These are phyloP conservation scores for Papilio protenor DNA, from an alignment of 2,888 invertebrate species.

Conservation along the genomic window DNA sequence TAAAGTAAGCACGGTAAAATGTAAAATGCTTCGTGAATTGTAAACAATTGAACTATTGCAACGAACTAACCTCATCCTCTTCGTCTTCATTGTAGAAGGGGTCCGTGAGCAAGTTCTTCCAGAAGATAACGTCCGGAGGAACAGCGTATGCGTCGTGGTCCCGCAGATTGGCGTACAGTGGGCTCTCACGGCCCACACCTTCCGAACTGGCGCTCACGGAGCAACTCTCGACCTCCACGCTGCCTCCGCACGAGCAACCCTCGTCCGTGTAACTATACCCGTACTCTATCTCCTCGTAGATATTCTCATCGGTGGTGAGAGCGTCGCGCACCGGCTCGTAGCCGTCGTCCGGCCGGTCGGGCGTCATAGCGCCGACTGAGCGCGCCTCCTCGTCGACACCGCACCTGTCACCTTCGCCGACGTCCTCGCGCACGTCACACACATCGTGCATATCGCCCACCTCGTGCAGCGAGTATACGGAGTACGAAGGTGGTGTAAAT, in stretches of 20 bases:
- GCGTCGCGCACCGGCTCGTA: slow-evolving; percentile 80
- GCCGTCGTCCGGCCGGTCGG: slow-evolving; percentile 77
- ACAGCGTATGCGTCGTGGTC: slow-evolving; percentile 80
- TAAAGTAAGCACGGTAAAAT: background rate
- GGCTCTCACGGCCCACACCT: slow-evolving; percentile 74
- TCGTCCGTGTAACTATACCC: slow-evolving; percentile 75
- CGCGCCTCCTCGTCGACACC: slow-evolving; percentile 36
- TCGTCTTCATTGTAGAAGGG: slow-evolving; percentile 83
- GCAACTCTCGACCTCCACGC: slow-evolving; percentile 78
- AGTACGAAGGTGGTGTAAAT: slow-evolving; percentile 67
- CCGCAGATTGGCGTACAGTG: slow-evolving; percentile 76
- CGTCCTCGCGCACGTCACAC: slow-evolving; percentile 45
- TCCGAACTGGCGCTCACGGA: slow-evolving; percentile 79
- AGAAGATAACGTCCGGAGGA: slow-evolving; percentile 80
- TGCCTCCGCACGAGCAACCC: slow-evolving; percentile 78
- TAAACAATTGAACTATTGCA: background rate
- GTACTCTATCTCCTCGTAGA: slow-evolving; percentile 80
- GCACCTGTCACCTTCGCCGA: slow-evolving; percentile 73
- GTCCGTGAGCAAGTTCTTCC: slow-evolving; percentile 80
- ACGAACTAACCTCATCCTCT: slow-evolving; percentile 79
- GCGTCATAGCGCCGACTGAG: slow-evolving; percentile 77
- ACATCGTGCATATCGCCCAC: slow-evolving; percentile 72
- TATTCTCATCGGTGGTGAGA: slow-evolving; percentile 75
- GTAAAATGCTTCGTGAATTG: background rate
- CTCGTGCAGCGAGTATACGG: slow-evolving; percentile 74